Base-by-base conservation (phyloP, 2,113 vertebrate species). In the Crotophaga sulcirostris region DNA sequence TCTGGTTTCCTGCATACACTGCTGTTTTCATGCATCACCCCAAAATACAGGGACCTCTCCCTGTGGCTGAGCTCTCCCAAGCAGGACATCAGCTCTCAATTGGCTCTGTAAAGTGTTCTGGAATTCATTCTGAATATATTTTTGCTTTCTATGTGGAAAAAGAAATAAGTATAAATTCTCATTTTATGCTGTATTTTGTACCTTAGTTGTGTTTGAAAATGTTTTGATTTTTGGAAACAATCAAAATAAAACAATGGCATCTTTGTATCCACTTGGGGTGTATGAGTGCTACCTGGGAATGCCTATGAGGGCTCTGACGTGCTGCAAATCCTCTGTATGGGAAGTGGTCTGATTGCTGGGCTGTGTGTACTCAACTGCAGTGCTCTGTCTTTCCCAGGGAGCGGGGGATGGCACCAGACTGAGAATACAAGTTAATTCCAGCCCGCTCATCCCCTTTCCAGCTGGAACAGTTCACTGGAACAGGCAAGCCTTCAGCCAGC, bases 111-210 rank as follows among this genome's bases (percentile, higher is more conserved):
- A 96, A 97, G 82, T 63, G 51, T 93, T 97, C 87, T 96, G 91
- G 91, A 94, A 93, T 94, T 88, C 86, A 94, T 86, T 87, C 92
- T 96, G 74, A 96, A 95, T 91, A 94, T 94, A 93, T 95, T 97
- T 97, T 97, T 96, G 97, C 97, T 98, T 97, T 97, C 94, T 96
- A 96, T 95, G 96, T 97, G 98, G 83, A 63, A 92, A 82, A 92
- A 82, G 36, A 95, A 97, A 95, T 42, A 96, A 94, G 82, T 97
- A 96, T 96, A 97, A 97, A 97, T 93, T 92, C 97, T 98, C 97
- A 97, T 97, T 97, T 98, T 98, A 98, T 96, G 98, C 98, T 98
- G 98, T 98, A 97, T 98, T 98, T 98, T 98, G 97, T 98, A 98
- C 95, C 98, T 97, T 98, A 98, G 98, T 97, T 98, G 97, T 98